Conservation (phyloP, 2,888 invertebrate species). For the Anaspis maculata region DNA sequence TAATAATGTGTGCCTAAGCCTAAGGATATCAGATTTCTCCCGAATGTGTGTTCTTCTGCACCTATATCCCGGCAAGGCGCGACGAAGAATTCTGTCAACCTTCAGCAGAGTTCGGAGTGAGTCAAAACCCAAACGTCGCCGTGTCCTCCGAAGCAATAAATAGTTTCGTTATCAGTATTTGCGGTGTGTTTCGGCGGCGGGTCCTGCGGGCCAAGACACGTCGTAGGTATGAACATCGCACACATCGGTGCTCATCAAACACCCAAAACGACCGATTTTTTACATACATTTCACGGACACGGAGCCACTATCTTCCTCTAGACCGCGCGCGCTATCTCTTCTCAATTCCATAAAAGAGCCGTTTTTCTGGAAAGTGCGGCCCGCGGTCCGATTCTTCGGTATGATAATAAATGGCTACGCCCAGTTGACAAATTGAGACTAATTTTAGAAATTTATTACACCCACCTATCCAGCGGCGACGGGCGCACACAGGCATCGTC, state of each 20-base stretch:
- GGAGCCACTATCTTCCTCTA: no score
- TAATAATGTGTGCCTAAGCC: no score
- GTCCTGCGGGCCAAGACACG: no score
- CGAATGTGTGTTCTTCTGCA: neutral
- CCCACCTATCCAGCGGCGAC: conserved; percentile 10
- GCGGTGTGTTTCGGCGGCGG: conserved; percentile 11
- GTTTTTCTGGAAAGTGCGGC: conserved; percentile 14
- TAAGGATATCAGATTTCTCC: neutral
- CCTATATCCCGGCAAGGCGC: no score
- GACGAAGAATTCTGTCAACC: neutral
- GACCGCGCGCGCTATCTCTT: no score
- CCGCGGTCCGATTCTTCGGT: no score
- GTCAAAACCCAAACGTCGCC: neutral
- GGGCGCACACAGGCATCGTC: no score
- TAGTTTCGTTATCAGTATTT: conserved; percentile 22
- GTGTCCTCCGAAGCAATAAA: conserved; percentile 10
- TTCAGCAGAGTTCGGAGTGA: no score
- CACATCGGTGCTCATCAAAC: conserved; percentile 14
- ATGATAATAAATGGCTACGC: conserved; percentile 16
- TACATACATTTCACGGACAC: no score
- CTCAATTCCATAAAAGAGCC: neutral
- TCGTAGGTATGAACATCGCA: no score
- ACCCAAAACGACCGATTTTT: conserved; percentile 15
- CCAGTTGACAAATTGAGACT: conserved; percentile 17
- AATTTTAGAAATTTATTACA: conserved; percentile 13